These are phyloP conservation scores for Anastatus disparis DNA, from an alignment of 1,140 invertebrate species.

Conservation along the genomic window DNA sequence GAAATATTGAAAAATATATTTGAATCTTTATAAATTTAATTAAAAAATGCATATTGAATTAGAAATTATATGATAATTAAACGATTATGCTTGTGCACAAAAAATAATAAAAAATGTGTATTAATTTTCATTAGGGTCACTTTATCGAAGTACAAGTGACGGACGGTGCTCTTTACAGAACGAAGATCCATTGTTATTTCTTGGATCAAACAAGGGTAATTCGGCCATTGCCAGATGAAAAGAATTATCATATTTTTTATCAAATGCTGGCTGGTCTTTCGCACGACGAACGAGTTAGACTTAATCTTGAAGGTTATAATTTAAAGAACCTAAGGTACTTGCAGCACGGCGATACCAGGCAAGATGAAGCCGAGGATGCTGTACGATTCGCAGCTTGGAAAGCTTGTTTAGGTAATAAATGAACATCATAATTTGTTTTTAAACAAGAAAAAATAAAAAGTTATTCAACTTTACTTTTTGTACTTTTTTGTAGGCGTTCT, in stretches of 20 bases:
- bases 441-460: too few relatives aligned
- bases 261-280: conserved; percentile 93
- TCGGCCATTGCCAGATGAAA: conserved; percentile 84
- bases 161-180: conserved; percentile 93
- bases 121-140: conserved; percentile 77
- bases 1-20: too few relatives aligned
- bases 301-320: conserved; percentile 86
- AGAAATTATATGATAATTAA: too few relatives aligned
- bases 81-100: too few relatives aligned
- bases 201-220: conserved; percentile 93
- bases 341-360: conserved; percentile 77
- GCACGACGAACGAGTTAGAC: conserved; percentile 85
- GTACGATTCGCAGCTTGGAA: conserved; percentile 88
- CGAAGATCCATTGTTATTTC: conserved; percentile 96
- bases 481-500: conserved; percentile 71
- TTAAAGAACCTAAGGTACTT: conserved; percentile 84
- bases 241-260: conserved; percentile 98
- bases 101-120: too few relatives aligned
- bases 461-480: too few relatives aligned
- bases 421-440: too few relatives aligned
- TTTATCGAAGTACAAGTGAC: conserved; percentile 97
- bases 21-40: too few relatives aligned
- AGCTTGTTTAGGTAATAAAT: conserved; percentile 76
- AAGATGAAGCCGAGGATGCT: conserved; percentile 83
- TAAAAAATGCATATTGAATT: too few relatives aligned